These are phyloP conservation scores for Spialia ferax DNA, from an alignment of 2,888 invertebrate species.

Conservation along the genomic window DNA sequence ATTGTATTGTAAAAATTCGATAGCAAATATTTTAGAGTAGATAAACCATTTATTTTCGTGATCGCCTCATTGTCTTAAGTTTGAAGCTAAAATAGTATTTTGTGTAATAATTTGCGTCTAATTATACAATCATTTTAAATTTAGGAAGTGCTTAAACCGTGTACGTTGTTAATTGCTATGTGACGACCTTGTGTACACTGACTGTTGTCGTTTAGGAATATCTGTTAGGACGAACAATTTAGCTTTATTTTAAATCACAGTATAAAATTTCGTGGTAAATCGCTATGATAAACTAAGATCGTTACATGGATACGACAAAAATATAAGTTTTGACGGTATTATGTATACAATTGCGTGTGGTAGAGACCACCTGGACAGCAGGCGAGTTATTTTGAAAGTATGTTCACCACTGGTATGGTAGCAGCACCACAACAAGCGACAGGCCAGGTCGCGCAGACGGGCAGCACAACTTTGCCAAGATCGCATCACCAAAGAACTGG, in stretches of 20 bases:
- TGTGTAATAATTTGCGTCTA: not conserved
- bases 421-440: constrained; percentile 79
- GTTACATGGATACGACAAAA: constrained; percentile 55
- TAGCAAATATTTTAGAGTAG: constrained; percentile 1
- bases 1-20: constrained; percentile 1
- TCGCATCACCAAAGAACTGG: constrained; percentile 84
- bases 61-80: not conserved
- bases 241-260: not conserved
- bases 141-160: constrained; percentile 47
- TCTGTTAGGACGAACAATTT: constrained; percentile 46
- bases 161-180: constrained; percentile 50
- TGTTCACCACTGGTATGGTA: constrained; percentile 79
- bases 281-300: constrained; percentile 18
- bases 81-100: not conserved
- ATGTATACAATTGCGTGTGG: constrained; percentile 77
- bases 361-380: constrained; percentile 76
- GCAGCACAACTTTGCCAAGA: constrained; percentile 79
- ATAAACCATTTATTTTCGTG: not conserved
- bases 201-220: constrained; percentile 59
- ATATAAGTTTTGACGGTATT: constrained; percentile 65
- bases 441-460: constrained; percentile 78
- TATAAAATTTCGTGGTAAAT: constrained; percentile 2
- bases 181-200: constrained; percentile 69
- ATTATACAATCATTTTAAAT: not conserved
- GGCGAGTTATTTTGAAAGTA: constrained; percentile 65